Base-by-base conservation (phyloP, 2,888 invertebrate genomes). In the Hermaeophaga mercurialis region DNA sequence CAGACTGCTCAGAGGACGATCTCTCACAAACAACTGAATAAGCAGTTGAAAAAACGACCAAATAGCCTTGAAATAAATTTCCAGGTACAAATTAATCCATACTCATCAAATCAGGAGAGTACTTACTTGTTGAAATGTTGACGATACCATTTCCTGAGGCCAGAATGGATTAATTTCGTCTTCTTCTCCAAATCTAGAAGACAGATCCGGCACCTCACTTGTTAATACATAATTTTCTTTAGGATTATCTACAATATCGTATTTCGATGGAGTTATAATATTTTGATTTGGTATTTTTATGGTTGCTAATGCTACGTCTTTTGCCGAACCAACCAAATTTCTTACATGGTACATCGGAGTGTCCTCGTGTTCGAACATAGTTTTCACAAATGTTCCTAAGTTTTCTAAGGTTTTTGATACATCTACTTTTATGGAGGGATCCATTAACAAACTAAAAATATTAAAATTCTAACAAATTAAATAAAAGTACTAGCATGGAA, bases 331-430 rank as follows among this genome's bases (percentile, higher is more conserved):
- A 8, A 76, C 54, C 56, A 75, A 66, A 49, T 76, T 74, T 44
- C 70, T 69, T 11, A 78, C 60, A 50, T 78, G 77, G 50, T 70
- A 74, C 62, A 77, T 63, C 2, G 78, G 78, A 2, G 75, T 71
- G 7, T 68, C 67, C 50, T 75, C 68, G 47, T 75, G 72, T 56
- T 76, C 75, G 44, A 78, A 73, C n/a, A 73, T 67, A 22, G 73
- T 69, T 55, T 68, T 74, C 0, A 74, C 69, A 3, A 73, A 71
- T 0, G 72, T 68, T 3, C 77, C 77, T 7, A 70, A 19, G 59
- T 78, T 77, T 54, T 75, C 75, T 19, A 76, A 58, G 0, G 77
- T 76, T 67, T 75, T 75, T n/a, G 72, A 67, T 36, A 78, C 64
- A 58, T 78, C 75, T 1, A 78, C 46, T 60, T 70, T 71, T 1